A percentile compares a stretch with the other conserved stretches of the same genome.
These are phyloP conservation scores for Mellivora capensis DNA, from an alignment of 2,113 vertebrate species.

Conservation along the genomic window DNA sequence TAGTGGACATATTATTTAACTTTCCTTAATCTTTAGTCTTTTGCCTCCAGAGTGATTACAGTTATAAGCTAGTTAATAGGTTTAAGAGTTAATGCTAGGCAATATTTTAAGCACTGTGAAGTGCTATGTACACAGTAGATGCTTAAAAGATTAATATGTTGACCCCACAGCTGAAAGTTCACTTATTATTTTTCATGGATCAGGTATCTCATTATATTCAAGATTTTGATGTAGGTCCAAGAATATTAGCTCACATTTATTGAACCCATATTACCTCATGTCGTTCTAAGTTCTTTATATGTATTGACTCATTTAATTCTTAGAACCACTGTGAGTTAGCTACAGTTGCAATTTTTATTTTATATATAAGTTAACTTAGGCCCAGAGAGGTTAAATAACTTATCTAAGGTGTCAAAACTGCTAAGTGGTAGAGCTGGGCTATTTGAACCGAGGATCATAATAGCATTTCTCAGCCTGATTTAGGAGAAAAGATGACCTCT, in stretches of 20 bases:
- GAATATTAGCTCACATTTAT: background rate
- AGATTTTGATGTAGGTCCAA: background rate
- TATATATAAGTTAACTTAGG: background rate
- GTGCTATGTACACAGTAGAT: background rate
- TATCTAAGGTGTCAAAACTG: background rate
- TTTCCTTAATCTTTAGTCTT: background rate
- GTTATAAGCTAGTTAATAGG: constrained; percentile 21
- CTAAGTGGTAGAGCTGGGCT: background rate
- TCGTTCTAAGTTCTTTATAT: background rate
- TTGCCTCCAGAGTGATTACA: background rate
- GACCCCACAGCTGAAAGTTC: background rate
- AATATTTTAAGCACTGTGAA: background rate
- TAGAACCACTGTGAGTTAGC: background rate
- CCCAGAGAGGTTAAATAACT: background rate
- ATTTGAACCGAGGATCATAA: background rate
- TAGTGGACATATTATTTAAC: background rate
- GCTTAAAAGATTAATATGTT: constrained; percentile 45
- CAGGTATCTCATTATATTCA: constrained; percentile 18
- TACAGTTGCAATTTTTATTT: background rate
- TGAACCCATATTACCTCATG: background rate
- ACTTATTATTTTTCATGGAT: constrained; percentile 9
- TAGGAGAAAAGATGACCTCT: background rate
- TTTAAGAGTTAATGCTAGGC: constrained; percentile 39
- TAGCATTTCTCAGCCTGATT: background rate
- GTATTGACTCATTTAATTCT: background rate